Evolutionary conservation across 2,113 vertebrate species (phyloP).

Genomic region (Zootoca vivipara): DNA sequence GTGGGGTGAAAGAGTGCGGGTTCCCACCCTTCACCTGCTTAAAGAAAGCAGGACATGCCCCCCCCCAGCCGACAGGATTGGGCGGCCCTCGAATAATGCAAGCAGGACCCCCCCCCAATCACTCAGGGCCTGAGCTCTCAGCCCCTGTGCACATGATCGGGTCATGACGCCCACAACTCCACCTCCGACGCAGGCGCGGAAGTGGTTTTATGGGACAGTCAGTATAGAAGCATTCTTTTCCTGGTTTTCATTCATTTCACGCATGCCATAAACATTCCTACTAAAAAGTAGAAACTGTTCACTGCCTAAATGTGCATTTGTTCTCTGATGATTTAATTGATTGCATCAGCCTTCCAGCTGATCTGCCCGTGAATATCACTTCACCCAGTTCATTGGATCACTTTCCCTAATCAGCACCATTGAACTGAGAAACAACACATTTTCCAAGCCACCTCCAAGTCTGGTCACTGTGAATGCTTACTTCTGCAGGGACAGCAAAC

Average conservation of each 20-base stretch:
- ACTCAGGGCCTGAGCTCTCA: no score
- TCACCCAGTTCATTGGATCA: constrained; percentile 49
- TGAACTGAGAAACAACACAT: constrained; percentile 49
- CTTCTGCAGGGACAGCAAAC: constrained; percentile 36
- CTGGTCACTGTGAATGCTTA: constrained; percentile 26
- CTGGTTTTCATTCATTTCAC: neutral
- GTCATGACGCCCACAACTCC: no score
- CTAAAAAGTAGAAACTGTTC: neutral
- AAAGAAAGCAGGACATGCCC: no score
- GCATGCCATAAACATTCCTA: neutral
- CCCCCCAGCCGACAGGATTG: no score
- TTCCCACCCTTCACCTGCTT: no score
- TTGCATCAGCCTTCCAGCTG: constrained; percentile 47
- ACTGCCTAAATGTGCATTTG: neutral
- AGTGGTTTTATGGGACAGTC: neutral
- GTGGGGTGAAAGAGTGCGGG: no score
- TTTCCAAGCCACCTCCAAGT: constrained; percentile 58
- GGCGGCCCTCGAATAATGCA: no score
- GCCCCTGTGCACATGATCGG: no score
- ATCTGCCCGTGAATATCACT: constrained; percentile 38
- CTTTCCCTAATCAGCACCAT: constrained; percentile 55
- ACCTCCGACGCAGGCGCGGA: no score
- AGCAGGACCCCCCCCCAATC: no score
- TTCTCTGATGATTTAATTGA: constrained; percentile 37
- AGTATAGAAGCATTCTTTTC: neutral